A percentile compares a stretch with the other conserved stretches of the same genome.
Conservation (phyloP, 2,888 invertebrate species). For the Anagyrus pseudococci region DNA sequence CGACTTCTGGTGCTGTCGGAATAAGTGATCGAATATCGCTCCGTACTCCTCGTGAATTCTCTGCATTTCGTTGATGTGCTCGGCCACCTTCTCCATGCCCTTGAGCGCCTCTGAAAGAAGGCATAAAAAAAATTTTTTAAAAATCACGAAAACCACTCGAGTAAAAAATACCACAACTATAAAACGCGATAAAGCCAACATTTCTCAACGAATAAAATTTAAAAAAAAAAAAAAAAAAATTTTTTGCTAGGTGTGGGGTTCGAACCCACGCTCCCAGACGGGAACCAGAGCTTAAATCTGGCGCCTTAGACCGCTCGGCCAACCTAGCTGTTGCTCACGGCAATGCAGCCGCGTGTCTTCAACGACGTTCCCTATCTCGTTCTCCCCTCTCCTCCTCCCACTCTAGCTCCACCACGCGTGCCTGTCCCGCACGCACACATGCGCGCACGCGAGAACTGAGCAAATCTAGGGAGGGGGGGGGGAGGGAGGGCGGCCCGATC, state of each 20-base stretch:
- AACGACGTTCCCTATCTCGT: background rate
- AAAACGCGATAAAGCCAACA: background rate
- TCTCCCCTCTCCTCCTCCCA: too few species aligned
- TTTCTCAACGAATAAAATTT: background rate
- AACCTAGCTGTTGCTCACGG: constrained; percentile 64
- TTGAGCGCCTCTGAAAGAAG: constrained; percentile 83
- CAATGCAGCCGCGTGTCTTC: background rate
- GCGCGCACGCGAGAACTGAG: too few species aligned
- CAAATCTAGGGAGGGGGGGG: too few species aligned
- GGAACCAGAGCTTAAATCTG: constrained; percentile 75
- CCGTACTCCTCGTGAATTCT: constrained; percentile 99
- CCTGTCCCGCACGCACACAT: too few species aligned
- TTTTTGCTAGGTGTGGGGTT: constrained; percentile 72
- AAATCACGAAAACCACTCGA: background rate
- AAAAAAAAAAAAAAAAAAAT: constrained; percentile 44
- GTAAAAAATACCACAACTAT: constrained; percentile 8
- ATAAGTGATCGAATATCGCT: constrained; percentile 96
- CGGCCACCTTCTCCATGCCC: constrained; percentile 98
- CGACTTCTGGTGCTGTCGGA: constrained; percentile 93
- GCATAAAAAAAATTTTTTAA: constrained; percentile 23
- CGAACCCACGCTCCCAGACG: constrained; percentile 73
- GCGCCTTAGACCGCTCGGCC: constrained; percentile 76
- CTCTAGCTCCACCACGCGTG: too few species aligned
- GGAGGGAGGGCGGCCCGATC: too few species aligned
- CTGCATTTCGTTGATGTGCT: constrained; percentile 99